Conservation (phyloP, 2,888 invertebrate genomes). For the Meloe dianella region DNA sequence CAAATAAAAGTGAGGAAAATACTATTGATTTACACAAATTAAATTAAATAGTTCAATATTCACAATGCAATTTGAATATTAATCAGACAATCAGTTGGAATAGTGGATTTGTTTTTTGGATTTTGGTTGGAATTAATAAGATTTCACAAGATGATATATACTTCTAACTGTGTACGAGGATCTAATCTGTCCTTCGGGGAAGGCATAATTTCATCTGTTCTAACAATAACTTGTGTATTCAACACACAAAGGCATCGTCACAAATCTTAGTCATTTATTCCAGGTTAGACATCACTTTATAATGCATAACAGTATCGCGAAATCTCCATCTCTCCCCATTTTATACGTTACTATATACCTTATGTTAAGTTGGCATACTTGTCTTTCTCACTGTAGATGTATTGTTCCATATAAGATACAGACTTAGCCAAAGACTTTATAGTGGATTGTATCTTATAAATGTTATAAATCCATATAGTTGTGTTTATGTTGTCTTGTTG, state of each 20-base stretch:
- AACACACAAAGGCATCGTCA: conserved; percentile 51
- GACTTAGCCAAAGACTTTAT: conserved; percentile 56
- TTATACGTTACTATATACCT: conserved; percentile 43
- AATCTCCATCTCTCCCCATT: conserved; percentile 38
- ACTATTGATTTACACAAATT: conserved; percentile 23
- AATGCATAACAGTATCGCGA: conserved; percentile 50
- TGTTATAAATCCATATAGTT: conserved; percentile 54
- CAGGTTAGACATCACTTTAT: conserved; percentile 55
- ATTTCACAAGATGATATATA: conserved; percentile 15
- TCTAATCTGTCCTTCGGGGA: conserved; percentile 38
- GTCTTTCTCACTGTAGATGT: conserved; percentile 47
- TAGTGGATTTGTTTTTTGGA: background rate
- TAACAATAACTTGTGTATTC: conserved; percentile 51
- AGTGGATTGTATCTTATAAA: conserved; percentile 59
- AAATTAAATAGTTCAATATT: background rate
- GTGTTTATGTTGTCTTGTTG: background rate
- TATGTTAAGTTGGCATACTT: conserved; percentile 52
- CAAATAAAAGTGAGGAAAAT: background rate
- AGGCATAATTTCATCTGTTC: conserved; percentile 41
- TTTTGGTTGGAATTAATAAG: conserved; percentile 10
- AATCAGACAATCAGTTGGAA: background rate
- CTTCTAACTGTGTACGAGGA: conserved; percentile 13
- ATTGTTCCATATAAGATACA: conserved; percentile 51
- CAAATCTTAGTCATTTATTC: conserved; percentile 57
- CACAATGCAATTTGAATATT: background rate